Conservation (phyloP, 2,797 vertebrate genomes). For the Coregonus sp. region DNA sequence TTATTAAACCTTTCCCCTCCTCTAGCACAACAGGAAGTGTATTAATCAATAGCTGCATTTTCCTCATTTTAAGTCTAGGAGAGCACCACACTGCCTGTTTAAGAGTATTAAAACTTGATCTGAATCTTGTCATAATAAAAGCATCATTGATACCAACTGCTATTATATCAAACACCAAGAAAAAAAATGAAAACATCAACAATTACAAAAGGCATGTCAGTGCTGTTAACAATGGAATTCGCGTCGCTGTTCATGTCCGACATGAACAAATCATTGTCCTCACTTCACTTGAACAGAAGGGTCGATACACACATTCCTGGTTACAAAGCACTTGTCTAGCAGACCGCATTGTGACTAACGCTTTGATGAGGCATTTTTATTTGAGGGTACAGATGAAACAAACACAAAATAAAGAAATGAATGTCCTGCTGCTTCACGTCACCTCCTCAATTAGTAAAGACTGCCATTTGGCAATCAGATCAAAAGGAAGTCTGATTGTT, state of each 20-base stretch:
- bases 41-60: slow-evolving; percentile 77
- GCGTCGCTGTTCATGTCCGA: slow-evolving; percentile 56
- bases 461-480: slow-evolving; percentile 8
- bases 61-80: slow-evolving; percentile 81
- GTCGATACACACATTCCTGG: slow-evolving; percentile 27
- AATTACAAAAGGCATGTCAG: slow-evolving; percentile 72
- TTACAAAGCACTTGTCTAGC: slow-evolving; percentile 53
- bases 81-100: slow-evolving; percentile 73
- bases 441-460: slow-evolving; percentile 22
- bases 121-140: slow-evolving; percentile 69
- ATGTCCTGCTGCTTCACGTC: slow-evolving; percentile 28
- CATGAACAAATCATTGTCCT: slow-evolving; percentile 45
- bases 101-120: slow-evolving; percentile 71
- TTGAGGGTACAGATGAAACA: slow-evolving; percentile 48
- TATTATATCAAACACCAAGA: slow-evolving; percentile 65
- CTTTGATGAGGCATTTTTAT: slow-evolving; percentile 66
- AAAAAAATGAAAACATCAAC: slow-evolving; percentile 66
- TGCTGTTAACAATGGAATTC: slow-evolving; percentile 72
- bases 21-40: slow-evolving; percentile 64
- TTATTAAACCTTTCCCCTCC: slow-evolving; percentile 57
- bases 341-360: slow-evolving; percentile 69
- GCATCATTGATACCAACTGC: slow-evolving; percentile 63
- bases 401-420: slow-evolving; percentile 36
- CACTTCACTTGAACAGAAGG: too few relatives aligned
- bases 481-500: slow-evolving; percentile 47